Percentiles rank a stretch among this genome's conserved stretches.
Conservation (phyloP, 1,140 invertebrate species). For the Centruroides sculpturatus region DNA sequence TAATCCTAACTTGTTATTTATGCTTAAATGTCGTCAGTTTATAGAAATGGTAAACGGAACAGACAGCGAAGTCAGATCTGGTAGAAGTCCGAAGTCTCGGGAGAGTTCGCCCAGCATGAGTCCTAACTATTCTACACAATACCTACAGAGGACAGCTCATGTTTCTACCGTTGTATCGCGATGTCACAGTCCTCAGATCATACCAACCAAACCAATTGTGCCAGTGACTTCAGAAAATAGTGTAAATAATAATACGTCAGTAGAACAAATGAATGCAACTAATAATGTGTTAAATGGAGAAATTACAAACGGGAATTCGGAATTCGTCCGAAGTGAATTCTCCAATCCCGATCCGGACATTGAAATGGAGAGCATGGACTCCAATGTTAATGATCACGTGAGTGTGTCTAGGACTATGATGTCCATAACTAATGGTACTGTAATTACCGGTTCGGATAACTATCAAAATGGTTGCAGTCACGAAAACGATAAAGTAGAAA, state of each 20-base stretch:
- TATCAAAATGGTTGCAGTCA: conserved; percentile 48
- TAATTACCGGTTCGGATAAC: conserved; percentile 32
- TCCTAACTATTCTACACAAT: conserved; percentile 16
- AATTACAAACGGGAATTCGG: conserved; percentile 24
- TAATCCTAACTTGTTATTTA: conserved; percentile 80
- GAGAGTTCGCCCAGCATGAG: conserved; percentile 20
- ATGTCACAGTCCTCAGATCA: conserved; percentile 13
- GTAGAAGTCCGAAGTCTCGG: conserved; percentile 18
- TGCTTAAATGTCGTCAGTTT: conserved; percentile 93
- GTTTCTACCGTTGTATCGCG: background rate
- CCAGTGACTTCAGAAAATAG: conserved; percentile 8
- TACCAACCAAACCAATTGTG: conserved; percentile 13
- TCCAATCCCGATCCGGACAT: conserved; percentile 34
- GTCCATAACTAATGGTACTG: conserved; percentile 7
- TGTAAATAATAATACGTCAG: conserved; percentile 16
- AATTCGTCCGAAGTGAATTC: background rate
- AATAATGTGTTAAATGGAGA: conserved; percentile 38
- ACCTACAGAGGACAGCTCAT: background rate
- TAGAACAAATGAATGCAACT: conserved; percentile 39
- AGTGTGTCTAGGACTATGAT: conserved; percentile 5
- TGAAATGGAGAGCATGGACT: conserved; percentile 34
- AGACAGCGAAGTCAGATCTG: conserved; percentile 27
- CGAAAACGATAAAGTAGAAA: conserved; percentile 18
- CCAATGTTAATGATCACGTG: conserved; percentile 5
- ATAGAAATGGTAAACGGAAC: conserved; percentile 58